Conservation (phyloP, 23 tunicate genomes). For the Clavelina lepadiformis region DNA sequence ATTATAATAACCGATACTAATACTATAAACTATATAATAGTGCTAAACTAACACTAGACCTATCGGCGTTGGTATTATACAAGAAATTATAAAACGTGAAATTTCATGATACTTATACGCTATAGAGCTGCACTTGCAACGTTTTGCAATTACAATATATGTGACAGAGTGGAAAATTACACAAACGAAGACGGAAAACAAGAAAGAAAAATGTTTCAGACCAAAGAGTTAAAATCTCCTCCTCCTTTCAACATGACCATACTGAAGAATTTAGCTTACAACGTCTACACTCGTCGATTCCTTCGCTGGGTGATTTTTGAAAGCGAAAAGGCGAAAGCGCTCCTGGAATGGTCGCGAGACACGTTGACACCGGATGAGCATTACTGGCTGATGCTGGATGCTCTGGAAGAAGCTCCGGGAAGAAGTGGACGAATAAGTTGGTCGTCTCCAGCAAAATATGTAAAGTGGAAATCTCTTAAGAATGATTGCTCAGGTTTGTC, state of each 20-base stretch:
- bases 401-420: conserved; percentile 45
- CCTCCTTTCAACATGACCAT: conserved; percentile 65
- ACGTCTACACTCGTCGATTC: conserved; percentile 39
- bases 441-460: no score
- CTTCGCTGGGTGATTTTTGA: conserved; percentile 53
- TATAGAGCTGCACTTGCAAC: no score
- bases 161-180: conserved; percentile 13
- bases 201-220: conserved; percentile 7
- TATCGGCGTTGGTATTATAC: no score
- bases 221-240: conserved; percentile 23
- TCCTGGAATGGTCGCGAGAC: conserved; percentile 64
- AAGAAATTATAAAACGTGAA: no score
- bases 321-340: conserved; percentile 31
- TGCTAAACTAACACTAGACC: no score
- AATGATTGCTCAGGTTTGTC: no score
- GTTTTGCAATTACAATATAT: no score
- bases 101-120: no score
- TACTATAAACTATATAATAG: no score
- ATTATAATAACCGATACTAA: no score
- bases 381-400: conserved; percentile 53
- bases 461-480: no score
- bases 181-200: conserved; percentile 18
- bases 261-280: conserved; percentile 62
- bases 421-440: no score
- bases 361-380: conserved; percentile 72